Percentiles rank a stretch among this genome's conserved stretches.
Conservation (phyloP, 2,888 invertebrate species). For the Drepana falcataria region DNA sequence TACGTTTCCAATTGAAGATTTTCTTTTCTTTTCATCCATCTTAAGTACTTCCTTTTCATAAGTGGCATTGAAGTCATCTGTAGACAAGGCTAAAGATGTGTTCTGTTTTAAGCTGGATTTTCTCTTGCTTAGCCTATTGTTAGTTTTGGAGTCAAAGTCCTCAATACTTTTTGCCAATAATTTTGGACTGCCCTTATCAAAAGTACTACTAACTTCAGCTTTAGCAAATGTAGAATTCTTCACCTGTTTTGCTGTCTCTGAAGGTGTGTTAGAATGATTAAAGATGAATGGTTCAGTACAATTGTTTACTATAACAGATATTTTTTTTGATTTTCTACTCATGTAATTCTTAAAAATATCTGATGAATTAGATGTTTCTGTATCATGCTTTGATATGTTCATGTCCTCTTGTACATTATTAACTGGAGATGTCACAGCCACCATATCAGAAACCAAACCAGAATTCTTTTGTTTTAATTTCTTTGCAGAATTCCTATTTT, state of each 20-base stretch:
- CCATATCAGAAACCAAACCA: too few species aligned
- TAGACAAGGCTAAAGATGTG: neutral
- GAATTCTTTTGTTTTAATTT: neutral
- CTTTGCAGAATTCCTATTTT: neutral
- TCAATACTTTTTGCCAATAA: conserved; percentile 3
- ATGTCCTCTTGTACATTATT: too few species aligned
- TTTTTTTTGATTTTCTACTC: neutral
- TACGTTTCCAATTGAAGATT: conserved; percentile 5
- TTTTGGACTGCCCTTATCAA: conserved; percentile 11
- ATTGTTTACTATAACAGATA: neutral
- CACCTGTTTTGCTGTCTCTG: neutral
- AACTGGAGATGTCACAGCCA: too few species aligned
- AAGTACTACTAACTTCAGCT: conserved; percentile 14
- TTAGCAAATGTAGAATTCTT: conserved; percentile 16
- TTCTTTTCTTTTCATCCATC: neutral
- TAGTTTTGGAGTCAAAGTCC: conserved; percentile 4
- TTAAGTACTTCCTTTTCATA: conserved; percentile 16
- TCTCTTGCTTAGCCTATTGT: conserved; percentile 6
- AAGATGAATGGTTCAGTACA: neutral
- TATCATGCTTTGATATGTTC: too few species aligned
- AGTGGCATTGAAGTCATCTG: conserved; percentile 12
- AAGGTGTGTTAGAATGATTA: neutral
- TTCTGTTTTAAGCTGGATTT: conserved; percentile 3
- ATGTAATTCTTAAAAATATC: too few species aligned
- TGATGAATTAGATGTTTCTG: too few species aligned